These are phyloP conservation scores for Discoglossus pictus DNA, from an alignment of 2,797 vertebrate genomes.

Conservation along the genomic window DNA sequence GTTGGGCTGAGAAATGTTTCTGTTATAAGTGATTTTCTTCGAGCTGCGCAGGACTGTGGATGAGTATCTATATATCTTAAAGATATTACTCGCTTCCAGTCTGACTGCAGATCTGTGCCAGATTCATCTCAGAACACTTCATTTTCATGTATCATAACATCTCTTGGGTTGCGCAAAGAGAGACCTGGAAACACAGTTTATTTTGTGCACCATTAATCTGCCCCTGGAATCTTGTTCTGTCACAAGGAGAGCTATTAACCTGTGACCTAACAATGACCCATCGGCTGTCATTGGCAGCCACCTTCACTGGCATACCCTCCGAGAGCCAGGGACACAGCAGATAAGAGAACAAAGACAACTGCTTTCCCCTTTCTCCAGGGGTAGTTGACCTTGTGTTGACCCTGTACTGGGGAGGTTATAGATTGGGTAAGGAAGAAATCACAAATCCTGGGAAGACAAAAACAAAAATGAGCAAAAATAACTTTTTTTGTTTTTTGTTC, in stretches of 20 bases:
- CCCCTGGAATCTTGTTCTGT: conserved; percentile 29
- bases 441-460: rapidly evolving
- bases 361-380: conserved; percentile 57
- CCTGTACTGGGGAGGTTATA: conserved; percentile 52
- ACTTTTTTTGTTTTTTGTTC: no score
- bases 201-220: conserved; percentile 47
- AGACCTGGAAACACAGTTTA: conserved; percentile 44
- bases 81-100: background rate
- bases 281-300: conserved; percentile 41
- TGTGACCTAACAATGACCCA: conserved; percentile 53
- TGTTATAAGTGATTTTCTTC: no score
- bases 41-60: conserved; percentile 30
- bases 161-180: conserved; percentile 20
- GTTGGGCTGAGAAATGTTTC: conserved; percentile 2
- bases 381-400: conserved; percentile 60
- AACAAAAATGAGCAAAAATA: no score
- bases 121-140: conserved; percentile 39
- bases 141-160: conserved; percentile 42
- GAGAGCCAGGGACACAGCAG: conserved; percentile 11
- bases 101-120: conserved; percentile 30
- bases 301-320: conserved; percentile 28
- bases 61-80: conserved; percentile 30
- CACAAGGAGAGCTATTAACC: background rate
- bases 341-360: conserved; percentile 53
- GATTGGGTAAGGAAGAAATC: rapidly evolving